Evolutionary conservation across 2,113 vertebrate species (phyloP).

Genomic region (Silurus glanis): DNA sequence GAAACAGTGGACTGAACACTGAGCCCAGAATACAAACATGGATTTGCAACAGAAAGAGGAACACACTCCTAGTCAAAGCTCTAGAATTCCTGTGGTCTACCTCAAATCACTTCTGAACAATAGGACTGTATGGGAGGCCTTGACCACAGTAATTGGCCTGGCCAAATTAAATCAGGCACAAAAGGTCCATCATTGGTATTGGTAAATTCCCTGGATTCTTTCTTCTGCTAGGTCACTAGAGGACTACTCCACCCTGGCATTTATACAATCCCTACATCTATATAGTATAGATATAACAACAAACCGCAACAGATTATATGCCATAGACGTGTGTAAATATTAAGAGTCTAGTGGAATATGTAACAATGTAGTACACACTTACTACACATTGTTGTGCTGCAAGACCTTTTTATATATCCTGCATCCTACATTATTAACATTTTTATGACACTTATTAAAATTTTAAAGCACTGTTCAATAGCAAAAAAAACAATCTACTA

Average conservation of each 20-base stretch:
- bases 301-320: not conserved
- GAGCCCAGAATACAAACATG: conserved; percentile 58
- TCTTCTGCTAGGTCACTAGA: not conserved
- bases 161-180: conserved; percentile 27
- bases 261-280: not conserved
- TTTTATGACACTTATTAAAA: not conserved
- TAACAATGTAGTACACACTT: not conserved
- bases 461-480: not conserved
- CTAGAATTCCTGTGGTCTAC: conserved; percentile 51
- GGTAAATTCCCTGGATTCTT: not conserved
- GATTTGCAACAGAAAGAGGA: conserved; percentile 26
- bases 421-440: not conserved
- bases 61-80: conserved; percentile 37
- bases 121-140: conserved; percentile 32
- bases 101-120: conserved; percentile 44
- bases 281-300: not conserved
- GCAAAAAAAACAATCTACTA: not conserved
- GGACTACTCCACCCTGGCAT: not conserved
- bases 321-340: not conserved
- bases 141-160: conserved; percentile 22
- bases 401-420: not conserved
- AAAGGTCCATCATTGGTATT: conserved; percentile 4
- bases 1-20: conserved; percentile 47
- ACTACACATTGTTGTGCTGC: not conserved
- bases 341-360: not conserved